Evolutionary conservation across 1,140 invertebrate genomes (phyloP), one percentile per base, ranked within the genome.

Genomic region (Pogonomyrmex barbatus): DNA sequence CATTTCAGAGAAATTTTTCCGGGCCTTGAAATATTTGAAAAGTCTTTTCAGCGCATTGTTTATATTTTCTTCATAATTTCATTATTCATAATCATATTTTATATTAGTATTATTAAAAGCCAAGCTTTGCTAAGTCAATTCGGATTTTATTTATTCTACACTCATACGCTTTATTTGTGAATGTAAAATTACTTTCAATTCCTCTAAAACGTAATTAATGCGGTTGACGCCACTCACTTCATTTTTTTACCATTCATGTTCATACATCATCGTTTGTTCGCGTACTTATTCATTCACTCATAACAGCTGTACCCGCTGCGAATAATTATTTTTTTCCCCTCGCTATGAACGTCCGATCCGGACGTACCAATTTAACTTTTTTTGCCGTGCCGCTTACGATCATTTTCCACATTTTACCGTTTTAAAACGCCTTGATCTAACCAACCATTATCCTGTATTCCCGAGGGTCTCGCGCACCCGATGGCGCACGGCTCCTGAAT

Each of bases 361-460:
- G 60, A 67, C 45, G 4, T 81, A 81, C 2, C 50, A 68, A 81
- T 81, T 81, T 68, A 81, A 81, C 10, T 81, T 70, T 8, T 12
- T 47, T 65, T 9, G 30, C 4, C 9, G 45, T 50, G 17, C 6
- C 5, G 14, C 42, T 78, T 6, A n/a, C 30, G 24, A 8, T 81
- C 6, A 4, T 33, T 54, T 1, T 52, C 2, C 24, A 54, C 24
- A 54, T 70, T 68, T 70, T 70, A 50, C 2, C 24, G 24, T 56
- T 81, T 70, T 56, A 30, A 42, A 70, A 33, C 24, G 12, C 4
- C 62, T 30, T n/a, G 24, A 70, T 42, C 54, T 47, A 39, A 33
- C 30, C 54, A n/a, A 6, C 24, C 54, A 82, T 82, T 82, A 82
- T 45, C 30, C 33, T 24, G 47, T 36, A 24, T 68, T 79, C 17